Evolutionary conservation across 2,113 vertebrate species (phyloP).

Genomic region (Leiothrix lutea): DNA sequence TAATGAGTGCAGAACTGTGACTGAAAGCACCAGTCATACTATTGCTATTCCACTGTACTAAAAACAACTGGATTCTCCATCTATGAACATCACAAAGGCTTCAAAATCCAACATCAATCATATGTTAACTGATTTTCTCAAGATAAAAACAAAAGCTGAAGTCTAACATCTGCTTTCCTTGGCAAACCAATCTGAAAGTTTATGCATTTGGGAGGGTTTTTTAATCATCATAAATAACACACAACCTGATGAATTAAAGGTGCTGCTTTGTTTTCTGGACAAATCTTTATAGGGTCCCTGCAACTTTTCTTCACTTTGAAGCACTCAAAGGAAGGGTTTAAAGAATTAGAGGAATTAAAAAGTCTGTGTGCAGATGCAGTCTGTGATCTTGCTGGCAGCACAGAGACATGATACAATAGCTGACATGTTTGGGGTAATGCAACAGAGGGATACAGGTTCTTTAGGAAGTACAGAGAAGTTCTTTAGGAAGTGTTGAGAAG

Average conservation of each 20-base stretch:
- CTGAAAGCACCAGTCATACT: background rate
- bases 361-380: background rate
- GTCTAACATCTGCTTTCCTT: conserved; percentile 12
- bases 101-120: conserved; percentile 16
- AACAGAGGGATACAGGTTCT: background rate
- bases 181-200: background rate
- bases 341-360: background rate
- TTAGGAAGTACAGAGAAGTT: background rate
- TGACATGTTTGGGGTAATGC: background rate
- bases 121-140: background rate
- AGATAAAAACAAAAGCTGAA: conserved; percentile 5
- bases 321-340: background rate
- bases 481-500: background rate
- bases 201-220: background rate
- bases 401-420: background rate
- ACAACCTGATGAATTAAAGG: background rate
- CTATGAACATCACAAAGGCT: background rate
- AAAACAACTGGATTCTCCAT: background rate
- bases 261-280: background rate
- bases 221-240: background rate
- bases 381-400: background rate
- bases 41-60: background rate
- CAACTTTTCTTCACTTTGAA: background rate
- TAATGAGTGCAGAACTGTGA: background rate
- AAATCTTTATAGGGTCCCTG: background rate